Percentiles rank a stretch among this genome's conserved stretches.
Conservation (phyloP, 2,113 vertebrate species). For the Oncorhynchus gorbuscha region DNA sequence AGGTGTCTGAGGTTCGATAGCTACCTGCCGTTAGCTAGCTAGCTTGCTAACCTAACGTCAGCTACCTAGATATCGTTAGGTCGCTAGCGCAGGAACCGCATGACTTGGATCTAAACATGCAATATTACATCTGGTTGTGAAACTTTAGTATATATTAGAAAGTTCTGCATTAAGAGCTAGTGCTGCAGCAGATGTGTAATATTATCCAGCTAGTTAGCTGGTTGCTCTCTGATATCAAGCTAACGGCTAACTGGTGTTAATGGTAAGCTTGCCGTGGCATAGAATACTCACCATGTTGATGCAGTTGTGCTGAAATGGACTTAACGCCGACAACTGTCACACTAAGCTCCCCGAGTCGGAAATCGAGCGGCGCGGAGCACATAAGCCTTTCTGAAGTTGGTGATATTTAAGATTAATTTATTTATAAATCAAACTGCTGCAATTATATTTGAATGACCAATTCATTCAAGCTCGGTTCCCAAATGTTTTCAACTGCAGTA, state of each 20-base stretch:
- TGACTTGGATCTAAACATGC: too few species aligned
- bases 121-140: too few species aligned
- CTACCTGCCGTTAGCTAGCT: too few species aligned
- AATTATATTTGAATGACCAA: conserved; percentile 36
- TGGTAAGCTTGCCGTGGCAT: conserved; percentile 15
- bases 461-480: conserved; percentile 49
- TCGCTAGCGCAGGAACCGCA: too few species aligned
- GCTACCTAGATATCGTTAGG: too few species aligned
- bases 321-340: conserved; percentile 66
- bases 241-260: neutral
- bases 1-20: neutral
- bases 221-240: neutral
- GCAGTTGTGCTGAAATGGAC: conserved; percentile 64
- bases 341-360: conserved; percentile 70
- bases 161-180: too few species aligned
- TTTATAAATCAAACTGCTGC: conserved; percentile 37
- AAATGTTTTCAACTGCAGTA: conserved; percentile 78
- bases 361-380: conserved; percentile 71
- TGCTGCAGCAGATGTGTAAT: too few species aligned
- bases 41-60: too few species aligned
- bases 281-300: conserved; percentile 75
- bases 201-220: too few species aligned
- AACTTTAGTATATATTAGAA: too few species aligned
- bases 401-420: conserved; percentile 44
- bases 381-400: conserved; percentile 67